Evolutionary conservation across 1,140 invertebrate genomes (phyloP).

Genomic region (Sinonovacula constricta): DNA sequence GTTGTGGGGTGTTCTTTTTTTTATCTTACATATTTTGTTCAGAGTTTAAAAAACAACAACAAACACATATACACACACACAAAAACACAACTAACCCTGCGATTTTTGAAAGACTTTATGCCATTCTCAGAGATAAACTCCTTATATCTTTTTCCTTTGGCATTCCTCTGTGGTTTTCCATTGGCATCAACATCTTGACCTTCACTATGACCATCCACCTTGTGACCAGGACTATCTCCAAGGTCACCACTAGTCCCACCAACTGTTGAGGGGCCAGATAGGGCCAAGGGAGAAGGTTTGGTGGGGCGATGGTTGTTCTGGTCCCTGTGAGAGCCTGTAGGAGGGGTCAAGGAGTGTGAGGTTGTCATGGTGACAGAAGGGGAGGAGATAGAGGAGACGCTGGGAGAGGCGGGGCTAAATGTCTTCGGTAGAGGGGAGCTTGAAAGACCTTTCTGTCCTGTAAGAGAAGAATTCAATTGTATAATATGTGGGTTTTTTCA

Average conservation of each 20-base stretch:
- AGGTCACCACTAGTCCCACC: conserved; percentile 11
- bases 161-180: conserved; percentile 61
- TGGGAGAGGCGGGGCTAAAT: conserved; percentile 12
- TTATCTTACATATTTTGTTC: too few relatives aligned
- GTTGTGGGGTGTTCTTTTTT: too few relatives aligned
- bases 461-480: too few relatives aligned
- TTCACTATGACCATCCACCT: too few relatives aligned
- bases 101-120: conserved; percentile 57
- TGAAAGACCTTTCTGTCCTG: conserved; percentile 27
- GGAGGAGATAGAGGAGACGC: not conserved
- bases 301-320: conserved; percentile 48
- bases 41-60: not conserved
- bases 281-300: conserved; percentile 56
- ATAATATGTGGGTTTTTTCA: too few relatives aligned
- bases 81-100: conserved; percentile 52
- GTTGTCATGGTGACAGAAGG: conserved; percentile 3
- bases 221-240: not conserved
- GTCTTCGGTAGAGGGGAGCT: conserved; percentile 37
- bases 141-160: conserved; percentile 67
- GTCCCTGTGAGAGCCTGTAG: conserved; percentile 13
- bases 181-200: conserved; percentile 51
- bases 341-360: conserved; percentile 20
- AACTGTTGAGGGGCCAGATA: conserved; percentile 28
- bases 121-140: conserved; percentile 61
- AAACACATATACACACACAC: not conserved